Base-by-base conservation (phyloP, 2,888 invertebrate species). In the Spilarctia lutea region DNA sequence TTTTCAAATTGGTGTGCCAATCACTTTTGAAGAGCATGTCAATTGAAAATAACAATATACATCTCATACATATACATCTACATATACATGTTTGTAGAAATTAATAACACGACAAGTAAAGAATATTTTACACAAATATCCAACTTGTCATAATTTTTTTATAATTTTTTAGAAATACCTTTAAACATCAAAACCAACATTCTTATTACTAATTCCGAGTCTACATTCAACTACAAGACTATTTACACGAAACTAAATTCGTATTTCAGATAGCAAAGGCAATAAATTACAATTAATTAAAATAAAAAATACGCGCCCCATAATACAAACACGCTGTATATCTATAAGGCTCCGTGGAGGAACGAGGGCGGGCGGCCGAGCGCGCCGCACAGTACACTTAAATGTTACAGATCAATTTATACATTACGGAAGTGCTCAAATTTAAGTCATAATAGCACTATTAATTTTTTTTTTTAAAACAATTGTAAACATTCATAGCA, bases 321-420 rank as follows among this genome's bases (percentile, higher is more conserved):
- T 75, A 80, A 78, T 78, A 52, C 75, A 84, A 92, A 80, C 95
- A 92, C 78, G 79, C 95, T 92, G 94, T 95, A 89, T 87, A 92
- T 86, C 85, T 78, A 91, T 90, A 94, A 95, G 95, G 95, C 95
- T 95, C 94, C 92, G 91, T 87, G 90, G 90, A 90, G 93, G 91
- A 91, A 92, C 91, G 91, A 91, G 94, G 94, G 92, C 93, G 94
- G 94, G 92, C 92, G 94, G 91, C 89, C 89, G 91, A 92, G 90
- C 91, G 91, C 91, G 86, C 82, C 39, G 82, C 83, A 66, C 74
- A 90, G 94, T 90, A 90, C 74, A 91, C 0, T 56, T 68, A 0
- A 24, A 63, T 35, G 1, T 3, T 0, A 20, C 88, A 93, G 92
- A 94, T 77, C 74, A 85, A 89, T 75, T 83, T 33, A 33, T 42